These are phyloP conservation scores for Melinopterus prodromus DNA, from an alignment of 2,888 invertebrate species.

Conservation along the genomic window DNA sequence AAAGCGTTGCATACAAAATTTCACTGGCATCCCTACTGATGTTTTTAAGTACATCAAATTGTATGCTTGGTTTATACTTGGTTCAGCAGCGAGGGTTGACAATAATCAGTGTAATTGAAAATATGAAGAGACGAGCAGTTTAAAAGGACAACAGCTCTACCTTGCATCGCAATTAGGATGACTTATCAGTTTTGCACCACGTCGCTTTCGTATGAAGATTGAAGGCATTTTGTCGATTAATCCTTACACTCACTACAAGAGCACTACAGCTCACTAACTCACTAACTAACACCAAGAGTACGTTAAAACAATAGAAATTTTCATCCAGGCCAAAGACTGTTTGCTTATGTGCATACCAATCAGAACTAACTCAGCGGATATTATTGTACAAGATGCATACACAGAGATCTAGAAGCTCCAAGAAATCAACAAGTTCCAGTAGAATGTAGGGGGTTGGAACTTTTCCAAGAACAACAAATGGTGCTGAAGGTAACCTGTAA, in stretches of 20 bases:
- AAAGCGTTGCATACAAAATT: too few species aligned
- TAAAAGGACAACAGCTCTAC: neutral
- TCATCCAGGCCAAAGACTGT: neutral
- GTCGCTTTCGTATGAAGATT: neutral
- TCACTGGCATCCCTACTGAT: too few species aligned
- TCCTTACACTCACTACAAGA: neutral
- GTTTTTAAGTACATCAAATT: too few species aligned
- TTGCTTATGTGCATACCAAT: neutral
- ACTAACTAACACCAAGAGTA: neutral
- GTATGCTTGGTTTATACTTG: too few species aligned
- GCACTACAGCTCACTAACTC: neutral
- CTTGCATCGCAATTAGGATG: neutral
- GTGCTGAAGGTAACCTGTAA: neutral
- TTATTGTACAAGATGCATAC: neutral
- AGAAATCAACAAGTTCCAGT: neutral
- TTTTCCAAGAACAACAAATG: neutral
- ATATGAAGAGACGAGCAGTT: neutral
- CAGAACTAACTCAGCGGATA: too few species aligned
- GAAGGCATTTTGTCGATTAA: neutral
- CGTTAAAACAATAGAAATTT: neutral
- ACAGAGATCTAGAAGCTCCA: neutral
- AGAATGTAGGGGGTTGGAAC: neutral
- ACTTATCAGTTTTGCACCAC: neutral
- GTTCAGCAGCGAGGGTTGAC: too few species aligned
- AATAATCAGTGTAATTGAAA: too few species aligned